Percentiles rank a stretch among this genome's conserved stretches.
phyloP scores from a whole-genome alignment of 2,888 invertebrate genomes.

The Oligia strigilis region DNA sequence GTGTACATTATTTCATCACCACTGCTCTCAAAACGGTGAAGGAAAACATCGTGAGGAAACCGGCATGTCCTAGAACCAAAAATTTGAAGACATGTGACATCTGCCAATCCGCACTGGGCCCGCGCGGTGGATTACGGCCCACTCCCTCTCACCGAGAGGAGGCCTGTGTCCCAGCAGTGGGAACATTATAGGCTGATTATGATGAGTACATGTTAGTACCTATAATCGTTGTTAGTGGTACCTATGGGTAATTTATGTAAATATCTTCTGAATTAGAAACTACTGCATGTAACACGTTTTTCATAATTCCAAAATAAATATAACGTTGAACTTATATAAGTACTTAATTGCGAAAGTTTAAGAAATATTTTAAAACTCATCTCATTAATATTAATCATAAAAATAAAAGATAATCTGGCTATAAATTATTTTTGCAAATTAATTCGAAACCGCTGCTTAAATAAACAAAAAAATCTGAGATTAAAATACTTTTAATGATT shows the following conservation, averaged over 20 bases:
- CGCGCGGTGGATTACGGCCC: too few species aligned
- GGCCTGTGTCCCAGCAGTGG: too few species aligned
- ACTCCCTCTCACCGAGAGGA: too few species aligned
- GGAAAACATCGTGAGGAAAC: too few species aligned
- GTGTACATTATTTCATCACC: too few species aligned
- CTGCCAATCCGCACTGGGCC: too few species aligned
- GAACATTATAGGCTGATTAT: too few species aligned
- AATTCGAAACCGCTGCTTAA: constrained; percentile 14
- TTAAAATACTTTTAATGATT: constrained; percentile 62
- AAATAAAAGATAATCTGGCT: neutral
- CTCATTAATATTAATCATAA: constrained; percentile 14
- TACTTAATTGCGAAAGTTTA: constrained; percentile 12
- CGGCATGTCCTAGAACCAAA: too few species aligned
- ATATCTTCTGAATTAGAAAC: constrained; percentile 26
- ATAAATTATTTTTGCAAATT: constrained; percentile 10
- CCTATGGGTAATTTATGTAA: constrained; percentile 48
- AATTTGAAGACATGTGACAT: too few species aligned
- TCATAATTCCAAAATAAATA: neutral
- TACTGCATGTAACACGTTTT: neutral
- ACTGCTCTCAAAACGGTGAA: too few species aligned
- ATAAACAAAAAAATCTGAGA: constrained; percentile 49
- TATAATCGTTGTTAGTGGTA: constrained; percentile 32
- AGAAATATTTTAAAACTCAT: constrained; percentile 5
- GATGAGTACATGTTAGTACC: constrained; percentile 20
- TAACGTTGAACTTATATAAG: neutral